Evolutionary conservation across 2,797 vertebrate genomes (phyloP).

Genomic region (Vireo griseus): DNA sequence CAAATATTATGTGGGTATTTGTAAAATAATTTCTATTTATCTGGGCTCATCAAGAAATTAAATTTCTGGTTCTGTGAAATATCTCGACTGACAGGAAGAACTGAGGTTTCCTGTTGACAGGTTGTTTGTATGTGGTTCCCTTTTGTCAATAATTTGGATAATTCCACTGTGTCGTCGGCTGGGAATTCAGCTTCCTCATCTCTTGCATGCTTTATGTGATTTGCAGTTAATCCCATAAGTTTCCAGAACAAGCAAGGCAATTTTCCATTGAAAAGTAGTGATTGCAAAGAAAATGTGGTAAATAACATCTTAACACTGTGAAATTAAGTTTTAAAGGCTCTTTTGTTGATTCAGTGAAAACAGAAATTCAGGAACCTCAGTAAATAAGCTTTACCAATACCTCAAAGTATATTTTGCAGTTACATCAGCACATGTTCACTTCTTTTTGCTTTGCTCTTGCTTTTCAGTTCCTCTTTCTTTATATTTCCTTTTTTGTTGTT

Average conservation of each 20-base stretch:
- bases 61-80: background rate
- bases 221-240: background rate
- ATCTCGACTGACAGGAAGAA: background rate
- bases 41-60: background rate
- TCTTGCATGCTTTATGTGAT: background rate
- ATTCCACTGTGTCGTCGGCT: background rate
- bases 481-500: constrained; percentile 30
- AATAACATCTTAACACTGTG: background rate
- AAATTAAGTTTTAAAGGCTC: background rate
- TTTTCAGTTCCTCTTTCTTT: constrained; percentile 17
- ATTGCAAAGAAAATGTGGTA: background rate
- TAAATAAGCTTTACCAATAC: background rate
- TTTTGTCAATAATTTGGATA: background rate
- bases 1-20: background rate
- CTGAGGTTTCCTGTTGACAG: background rate
- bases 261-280: background rate
- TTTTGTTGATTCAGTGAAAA: background rate
- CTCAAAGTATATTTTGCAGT: background rate
- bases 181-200: background rate
- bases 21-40: background rate
- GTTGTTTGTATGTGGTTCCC: background rate
- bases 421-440: background rate
- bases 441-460: background rate
- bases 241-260: background rate
- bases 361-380: background rate